Evolutionary conservation across 2,797 vertebrate genomes (phyloP), one percentile per base, ranked within the genome.

Genomic region (Phataginus tetradactyla): DNA sequence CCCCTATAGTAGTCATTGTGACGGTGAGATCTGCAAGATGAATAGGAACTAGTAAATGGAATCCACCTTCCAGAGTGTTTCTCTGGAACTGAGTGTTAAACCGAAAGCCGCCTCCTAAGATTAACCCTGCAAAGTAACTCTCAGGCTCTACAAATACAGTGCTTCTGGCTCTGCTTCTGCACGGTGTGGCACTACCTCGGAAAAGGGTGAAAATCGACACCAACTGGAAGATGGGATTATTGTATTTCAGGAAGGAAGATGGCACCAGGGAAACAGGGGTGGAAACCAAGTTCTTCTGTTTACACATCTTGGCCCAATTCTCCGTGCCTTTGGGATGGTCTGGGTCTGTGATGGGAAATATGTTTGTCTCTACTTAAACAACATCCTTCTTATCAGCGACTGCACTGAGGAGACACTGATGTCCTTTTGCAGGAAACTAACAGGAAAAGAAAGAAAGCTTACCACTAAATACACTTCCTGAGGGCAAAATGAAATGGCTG

Each of bases 381-480:
- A 94, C 69, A 94, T 90, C 92, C 91, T 94, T 91, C 79, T 97
- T 94, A 97, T 97, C 95, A 20, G 74, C 75, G 37, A 78, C 90
- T 71, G 66, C 37, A n/a, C 86, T 63, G 80, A 95, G 74, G 96
- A 95, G 97, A 96, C 95, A 97, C 63, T 94, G 91, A 93, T 96
- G 94, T 97, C 66, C 95, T 96, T 97, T 95, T 61, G 39, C 96
- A 97, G 97, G 97, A 98, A 97, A 96, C 97, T 94, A 96, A 97
- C 97, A 97, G 97, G 97, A 97, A 97, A 97, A 95, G 96, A 96
- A 96, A 96, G 96, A 80, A 97, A 96, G 94, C 96, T 91, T 86
- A 77, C 88, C 64, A 45, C 94, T 96, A 79, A 96, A 69, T 92
- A 68, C 74, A 91, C 95, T 97, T 98, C 97, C 97, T 98, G 97